Evolutionary conservation across 1,140 invertebrate species (phyloP).

Genomic region (Zaprionus nigranus): DNA sequence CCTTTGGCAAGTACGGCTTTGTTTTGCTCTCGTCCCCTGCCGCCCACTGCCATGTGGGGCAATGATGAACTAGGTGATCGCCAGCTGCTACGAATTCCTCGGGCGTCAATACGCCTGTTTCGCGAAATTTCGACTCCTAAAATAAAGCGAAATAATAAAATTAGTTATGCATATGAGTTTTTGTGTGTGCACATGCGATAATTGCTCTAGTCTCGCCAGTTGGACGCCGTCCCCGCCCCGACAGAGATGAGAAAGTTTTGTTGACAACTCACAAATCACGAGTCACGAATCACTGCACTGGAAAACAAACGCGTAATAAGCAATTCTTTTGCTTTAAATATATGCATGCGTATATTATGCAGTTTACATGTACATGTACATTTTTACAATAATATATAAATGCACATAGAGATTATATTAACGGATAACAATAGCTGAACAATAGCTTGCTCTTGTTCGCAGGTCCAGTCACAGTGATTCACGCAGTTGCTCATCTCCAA

Average conservation of each 20-base stretch:
- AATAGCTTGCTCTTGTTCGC: not conserved
- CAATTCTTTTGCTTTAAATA: not conserved
- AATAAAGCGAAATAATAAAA: slow-evolving; percentile 5
- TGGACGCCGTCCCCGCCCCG: slow-evolving; percentile 1
- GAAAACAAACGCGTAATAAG: slow-evolving; percentile 7
- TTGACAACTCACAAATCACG: slow-evolving; percentile 13
- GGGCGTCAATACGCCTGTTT: slow-evolving; percentile 98
- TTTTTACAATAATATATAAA: not conserved
- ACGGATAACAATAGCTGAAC: slow-evolving; percentile 6
- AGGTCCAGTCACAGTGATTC: slow-evolving; percentile 9
- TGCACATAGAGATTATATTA: not conserved
- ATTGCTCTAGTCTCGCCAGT: slow-evolving; percentile 21
- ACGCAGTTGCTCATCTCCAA: slow-evolving; percentile 22
- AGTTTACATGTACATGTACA: not conserved
- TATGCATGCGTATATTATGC: not conserved
- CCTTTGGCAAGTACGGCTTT: slow-evolving; percentile 94
- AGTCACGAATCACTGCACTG: slow-evolving; percentile 19
- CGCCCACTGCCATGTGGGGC: slow-evolving; percentile 99
- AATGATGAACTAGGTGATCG: slow-evolving; percentile 99
- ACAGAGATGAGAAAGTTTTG: slow-evolving; percentile 11
- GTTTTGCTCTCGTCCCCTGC: slow-evolving; percentile 94
- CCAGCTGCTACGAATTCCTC: slow-evolving; percentile 98
- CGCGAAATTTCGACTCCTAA: slow-evolving; percentile 98
- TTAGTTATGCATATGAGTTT: slow-evolving; percentile 8
- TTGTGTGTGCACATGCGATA: not conserved